Evolutionary conservation across 2,888 invertebrate species (phyloP).

Genomic region (Protodeltote pygarga): DNA sequence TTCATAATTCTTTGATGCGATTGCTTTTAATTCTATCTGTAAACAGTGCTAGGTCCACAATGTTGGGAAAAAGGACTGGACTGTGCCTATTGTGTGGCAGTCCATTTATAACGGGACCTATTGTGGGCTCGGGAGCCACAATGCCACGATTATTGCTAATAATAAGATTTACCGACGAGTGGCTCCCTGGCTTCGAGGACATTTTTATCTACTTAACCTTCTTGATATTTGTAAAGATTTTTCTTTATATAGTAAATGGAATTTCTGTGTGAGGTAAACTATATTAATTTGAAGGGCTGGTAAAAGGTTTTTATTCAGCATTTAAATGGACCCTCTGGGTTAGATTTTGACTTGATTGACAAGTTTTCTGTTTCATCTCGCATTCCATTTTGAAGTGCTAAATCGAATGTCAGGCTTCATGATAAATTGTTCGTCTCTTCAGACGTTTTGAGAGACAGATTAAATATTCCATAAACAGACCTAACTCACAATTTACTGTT

Average conservation of each 20-base stretch:
- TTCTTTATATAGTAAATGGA: constrained; percentile 31
- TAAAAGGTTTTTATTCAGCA: constrained; percentile 22
- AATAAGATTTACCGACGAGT: constrained; percentile 59
- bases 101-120: constrained; percentile 56
- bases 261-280: constrained; percentile 6
- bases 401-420: constrained; percentile 20
- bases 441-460: not conserved
- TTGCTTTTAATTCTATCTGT: constrained; percentile 47
- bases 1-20: constrained; percentile 39
- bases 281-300: constrained; percentile 22
- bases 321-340: not conserved
- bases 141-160: constrained; percentile 66
- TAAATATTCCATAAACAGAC: no score
- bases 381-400: constrained; percentile 21
- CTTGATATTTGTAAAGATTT: constrained; percentile 47
- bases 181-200: constrained; percentile 19
- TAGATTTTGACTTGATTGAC: constrained; percentile 21
- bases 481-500: no score
- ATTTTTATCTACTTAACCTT: constrained; percentile 38
- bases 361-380: constrained; percentile 16
- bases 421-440: constrained; percentile 14
- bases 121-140: constrained; percentile 57
- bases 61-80: constrained; percentile 48
- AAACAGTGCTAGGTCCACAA: constrained; percentile 35
- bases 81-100: constrained; percentile 53